These are phyloP conservation scores for Pandion haliaetus DNA, from an alignment of 2,113 vertebrate species.

Conservation along the genomic window DNA sequence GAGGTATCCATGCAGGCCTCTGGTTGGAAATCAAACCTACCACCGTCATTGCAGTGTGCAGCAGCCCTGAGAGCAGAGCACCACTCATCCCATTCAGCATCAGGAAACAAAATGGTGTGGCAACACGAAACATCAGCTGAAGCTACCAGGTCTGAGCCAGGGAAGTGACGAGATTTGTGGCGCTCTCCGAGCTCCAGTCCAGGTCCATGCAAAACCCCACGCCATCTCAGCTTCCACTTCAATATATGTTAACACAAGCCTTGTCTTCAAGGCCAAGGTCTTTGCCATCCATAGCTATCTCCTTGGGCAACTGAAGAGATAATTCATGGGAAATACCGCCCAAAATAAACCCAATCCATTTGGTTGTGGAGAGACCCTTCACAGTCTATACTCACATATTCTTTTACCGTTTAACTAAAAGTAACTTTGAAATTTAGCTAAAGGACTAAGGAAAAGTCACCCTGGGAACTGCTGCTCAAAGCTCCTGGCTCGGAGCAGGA, in stretches of 20 bases:
- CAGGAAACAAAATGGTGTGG: accelerated
- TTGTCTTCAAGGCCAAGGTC: background rate
- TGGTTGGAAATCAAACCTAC: background rate
- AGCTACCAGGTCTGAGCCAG: background rate
- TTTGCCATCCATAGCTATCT: background rate
- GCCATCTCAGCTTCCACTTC: background rate
- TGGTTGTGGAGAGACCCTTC: background rate
- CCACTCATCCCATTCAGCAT: accelerated
- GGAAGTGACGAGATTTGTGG: background rate
- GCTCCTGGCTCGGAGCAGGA: background rate
- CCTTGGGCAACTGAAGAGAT: background rate
- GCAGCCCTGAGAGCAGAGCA: background rate
- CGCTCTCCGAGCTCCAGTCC: background rate
- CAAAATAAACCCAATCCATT: background rate
- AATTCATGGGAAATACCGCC: background rate
- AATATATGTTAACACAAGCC: background rate
- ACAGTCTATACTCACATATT: background rate
- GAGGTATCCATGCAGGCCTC: background rate
- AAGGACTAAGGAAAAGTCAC: background rate
- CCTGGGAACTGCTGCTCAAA: background rate
- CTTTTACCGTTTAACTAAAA: background rate
- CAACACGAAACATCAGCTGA: background rate
- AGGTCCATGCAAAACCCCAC: background rate
- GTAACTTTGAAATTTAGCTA: background rate
- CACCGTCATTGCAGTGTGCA: accelerated